Evolutionary conservation across 2,113 vertebrate genomes (phyloP).

Genomic region (Gallinago paraguaiae): DNA sequence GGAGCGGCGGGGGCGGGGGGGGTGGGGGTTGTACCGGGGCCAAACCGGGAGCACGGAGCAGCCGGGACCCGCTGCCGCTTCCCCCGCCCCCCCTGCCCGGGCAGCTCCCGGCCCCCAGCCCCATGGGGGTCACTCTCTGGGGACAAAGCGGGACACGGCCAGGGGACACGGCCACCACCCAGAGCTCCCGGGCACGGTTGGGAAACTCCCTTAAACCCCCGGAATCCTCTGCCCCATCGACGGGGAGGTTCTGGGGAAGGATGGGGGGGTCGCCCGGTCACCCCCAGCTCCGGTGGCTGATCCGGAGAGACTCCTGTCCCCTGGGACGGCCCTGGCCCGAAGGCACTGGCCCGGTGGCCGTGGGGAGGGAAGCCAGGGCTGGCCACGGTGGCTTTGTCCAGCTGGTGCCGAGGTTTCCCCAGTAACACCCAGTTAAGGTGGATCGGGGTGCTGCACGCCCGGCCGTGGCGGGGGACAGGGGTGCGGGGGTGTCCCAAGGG

Average conservation of each 20-base stretch:
- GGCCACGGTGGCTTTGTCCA: background rate
- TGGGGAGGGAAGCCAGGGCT: background rate
- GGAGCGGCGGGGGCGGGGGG: background rate
- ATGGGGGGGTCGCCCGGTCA: too few species aligned
- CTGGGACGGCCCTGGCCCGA: fast-evolving
- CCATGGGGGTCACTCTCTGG: background rate
- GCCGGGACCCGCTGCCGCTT: background rate
- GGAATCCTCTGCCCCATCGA: background rate
- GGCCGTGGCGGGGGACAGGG: background rate
- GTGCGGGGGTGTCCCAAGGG: background rate
- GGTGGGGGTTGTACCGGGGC: too few species aligned
- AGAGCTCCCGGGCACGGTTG: too few species aligned
- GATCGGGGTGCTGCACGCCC: background rate
- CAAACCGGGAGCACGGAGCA: background rate
- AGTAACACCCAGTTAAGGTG: background rate
- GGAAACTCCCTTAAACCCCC: background rate
- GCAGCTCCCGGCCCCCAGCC: too few species aligned
- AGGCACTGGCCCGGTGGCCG: fast-evolving
- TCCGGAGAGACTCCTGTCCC: background rate
- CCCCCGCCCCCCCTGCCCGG: too few species aligned
- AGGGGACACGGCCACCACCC: background rate
- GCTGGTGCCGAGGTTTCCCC: background rate
- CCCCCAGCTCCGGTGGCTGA: background rate
- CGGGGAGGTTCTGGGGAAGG: too few species aligned
- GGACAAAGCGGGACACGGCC: background rate